Conservation (phyloP, 2,888 invertebrate species). For the Ptilodon capucinus region DNA sequence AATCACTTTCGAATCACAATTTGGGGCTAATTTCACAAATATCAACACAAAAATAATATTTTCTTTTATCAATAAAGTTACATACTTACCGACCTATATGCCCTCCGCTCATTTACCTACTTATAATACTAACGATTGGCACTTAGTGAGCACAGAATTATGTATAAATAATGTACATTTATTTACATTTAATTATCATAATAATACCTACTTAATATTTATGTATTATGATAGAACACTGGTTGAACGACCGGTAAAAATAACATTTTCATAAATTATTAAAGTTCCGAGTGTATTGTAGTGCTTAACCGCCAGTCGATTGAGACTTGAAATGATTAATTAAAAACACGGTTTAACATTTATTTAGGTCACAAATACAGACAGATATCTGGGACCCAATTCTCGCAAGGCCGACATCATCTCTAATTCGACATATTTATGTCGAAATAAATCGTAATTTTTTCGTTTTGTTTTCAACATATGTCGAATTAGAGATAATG, state of each 20-base stretch:
- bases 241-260: neutral
- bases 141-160: conserved; percentile 70
- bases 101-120: conserved; percentile 52
- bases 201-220: conserved; percentile 22
- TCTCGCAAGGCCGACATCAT: no score
- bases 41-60: conserved; percentile 40
- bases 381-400: no score
- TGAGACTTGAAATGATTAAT: no score
- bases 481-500: no score
- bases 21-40: conserved; percentile 33
- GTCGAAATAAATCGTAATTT: no score
- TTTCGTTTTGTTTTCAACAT: no score
- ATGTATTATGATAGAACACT: conserved; percentile 25
- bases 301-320: no score
- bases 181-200: conserved; percentile 33
- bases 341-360: no score
- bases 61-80: conserved; percentile 7
- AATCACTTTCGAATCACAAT: conserved; percentile 67
- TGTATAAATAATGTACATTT: conserved; percentile 49
- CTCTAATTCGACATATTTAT: no score
- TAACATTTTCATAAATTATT: neutral
- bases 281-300: no score
- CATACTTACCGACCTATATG: conserved; percentile 17
- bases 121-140: conserved; percentile 68
- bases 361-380: no score